phyloP scores from a whole-genome alignment of 2,797 vertebrate species.

The Amphiprion clarkii region DNA sequence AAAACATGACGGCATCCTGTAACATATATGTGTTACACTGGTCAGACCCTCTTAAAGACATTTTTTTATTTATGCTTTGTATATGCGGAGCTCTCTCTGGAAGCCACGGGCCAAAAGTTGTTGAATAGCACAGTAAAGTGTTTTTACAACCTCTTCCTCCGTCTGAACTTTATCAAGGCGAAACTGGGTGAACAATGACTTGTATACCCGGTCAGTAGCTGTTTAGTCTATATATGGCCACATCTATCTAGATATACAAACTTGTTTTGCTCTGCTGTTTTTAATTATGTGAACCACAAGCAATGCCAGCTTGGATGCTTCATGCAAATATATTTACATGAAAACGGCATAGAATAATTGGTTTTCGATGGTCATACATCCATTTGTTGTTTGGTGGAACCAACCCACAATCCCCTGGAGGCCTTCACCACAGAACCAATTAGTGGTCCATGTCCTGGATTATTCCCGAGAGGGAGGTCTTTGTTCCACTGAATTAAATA shows the following conservation, averaged over 20 bases:
- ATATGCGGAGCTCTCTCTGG: conserved; percentile 28
- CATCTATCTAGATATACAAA: conserved; percentile 32
- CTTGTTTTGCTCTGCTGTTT: conserved; percentile 16
- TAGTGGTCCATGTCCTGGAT: conserved; percentile 42
- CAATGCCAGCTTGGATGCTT: conserved; percentile 3
- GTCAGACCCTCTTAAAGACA: neutral
- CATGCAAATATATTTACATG: neutral
- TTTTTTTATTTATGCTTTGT: conserved; percentile 41
- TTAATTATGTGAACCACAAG: conserved; percentile 21
- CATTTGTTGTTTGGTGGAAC: conserved; percentile 45
- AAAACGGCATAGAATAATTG: conserved; percentile 19
- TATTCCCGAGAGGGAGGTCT: conserved; percentile 62
- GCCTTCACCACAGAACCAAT: conserved; percentile 53
- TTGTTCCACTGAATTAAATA: conserved; percentile 61
- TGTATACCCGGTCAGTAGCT: neutral
- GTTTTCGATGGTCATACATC: conserved; percentile 20
- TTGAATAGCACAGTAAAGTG: conserved; percentile 55
- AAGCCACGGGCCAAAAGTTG: conserved; percentile 39
- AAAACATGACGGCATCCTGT: conserved; percentile 12
- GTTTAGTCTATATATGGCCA: conserved; percentile 39
- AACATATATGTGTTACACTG: conserved; percentile 18
- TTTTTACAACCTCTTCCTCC: conserved; percentile 71
- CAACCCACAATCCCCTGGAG: conserved; percentile 21
- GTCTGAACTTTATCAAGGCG: conserved; percentile 42
- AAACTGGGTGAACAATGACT: conserved; percentile 56